phyloP scores from a whole-genome alignment of 1,140 invertebrate genomes.

The Rhizoglyphus robini region DNA sequence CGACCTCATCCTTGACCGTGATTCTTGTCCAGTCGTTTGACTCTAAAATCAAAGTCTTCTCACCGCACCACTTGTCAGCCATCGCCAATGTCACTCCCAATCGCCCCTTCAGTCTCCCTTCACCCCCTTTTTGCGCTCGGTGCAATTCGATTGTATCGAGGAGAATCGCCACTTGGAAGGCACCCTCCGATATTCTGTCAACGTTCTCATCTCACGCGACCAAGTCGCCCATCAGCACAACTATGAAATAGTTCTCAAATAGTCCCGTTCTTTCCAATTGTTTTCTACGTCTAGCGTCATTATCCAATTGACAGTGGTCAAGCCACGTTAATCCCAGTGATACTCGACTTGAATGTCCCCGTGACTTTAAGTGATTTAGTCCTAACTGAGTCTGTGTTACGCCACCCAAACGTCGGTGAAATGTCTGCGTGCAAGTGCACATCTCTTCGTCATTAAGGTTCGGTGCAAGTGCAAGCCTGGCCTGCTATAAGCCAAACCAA shows the following conservation, averaged over 20 bases:
- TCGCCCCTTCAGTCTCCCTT: background rate
- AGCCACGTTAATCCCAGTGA: background rate
- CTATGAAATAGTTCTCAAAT: conserved; percentile 10
- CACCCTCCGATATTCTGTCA: too few species aligned
- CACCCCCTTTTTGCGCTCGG: too few species aligned
- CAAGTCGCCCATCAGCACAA: too few species aligned
- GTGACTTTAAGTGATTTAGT: conserved; percentile 3
- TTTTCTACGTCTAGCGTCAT: background rate
- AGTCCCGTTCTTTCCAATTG: background rate
- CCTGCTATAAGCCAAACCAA: too few species aligned
- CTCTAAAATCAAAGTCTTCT: background rate
- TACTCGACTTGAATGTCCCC: background rate
- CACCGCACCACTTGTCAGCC: background rate
- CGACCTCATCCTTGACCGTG: too few species aligned
- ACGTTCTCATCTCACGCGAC: too few species aligned
- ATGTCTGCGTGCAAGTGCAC: too few species aligned
- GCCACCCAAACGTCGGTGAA: background rate
- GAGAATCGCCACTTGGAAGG: too few species aligned
- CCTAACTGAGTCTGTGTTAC: background rate
- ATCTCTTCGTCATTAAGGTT: too few species aligned
- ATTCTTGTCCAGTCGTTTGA: background rate
- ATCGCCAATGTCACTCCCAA: background rate
- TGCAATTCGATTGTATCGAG: too few species aligned
- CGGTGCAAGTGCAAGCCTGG: too few species aligned
- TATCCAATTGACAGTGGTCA: background rate